Conservation (phyloP, 2,888 invertebrate genomes). For the Ophioninae sp. region DNA sequence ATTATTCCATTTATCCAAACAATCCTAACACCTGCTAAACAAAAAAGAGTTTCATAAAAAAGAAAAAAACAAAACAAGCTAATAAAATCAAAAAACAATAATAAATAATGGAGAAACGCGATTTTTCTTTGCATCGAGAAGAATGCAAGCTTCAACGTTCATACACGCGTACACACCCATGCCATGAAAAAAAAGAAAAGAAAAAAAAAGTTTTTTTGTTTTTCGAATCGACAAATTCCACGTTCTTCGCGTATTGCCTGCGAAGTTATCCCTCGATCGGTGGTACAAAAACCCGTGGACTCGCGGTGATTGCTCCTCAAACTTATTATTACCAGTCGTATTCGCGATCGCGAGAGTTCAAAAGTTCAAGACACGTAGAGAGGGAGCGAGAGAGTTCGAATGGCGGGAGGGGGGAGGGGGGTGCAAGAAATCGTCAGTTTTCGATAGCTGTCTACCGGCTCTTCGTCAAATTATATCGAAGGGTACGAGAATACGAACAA, state of each 20-base stretch:
- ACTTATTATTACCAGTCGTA: constrained; percentile 55
- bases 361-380: constrained; percentile 45
- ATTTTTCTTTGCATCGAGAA: too few species aligned
- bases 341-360: constrained; percentile 43
- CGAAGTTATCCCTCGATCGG: background rate
- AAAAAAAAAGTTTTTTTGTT: background rate
- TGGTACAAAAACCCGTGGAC: constrained; percentile 10
- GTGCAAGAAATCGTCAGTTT: background rate
- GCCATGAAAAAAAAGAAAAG: too few species aligned
- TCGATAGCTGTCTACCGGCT: constrained; percentile 30
- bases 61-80: too few species aligned
- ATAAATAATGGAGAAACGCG: background rate
- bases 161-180: too few species aligned
- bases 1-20: too few species aligned
- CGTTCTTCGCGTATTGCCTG: constrained; percentile 5
- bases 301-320: constrained; percentile 21
- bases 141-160: too few species aligned
- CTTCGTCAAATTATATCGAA: constrained; percentile 44
- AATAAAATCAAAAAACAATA: too few species aligned
- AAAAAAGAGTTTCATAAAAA: too few species aligned
- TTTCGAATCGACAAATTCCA: constrained; percentile 38
- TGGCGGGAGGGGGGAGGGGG: too few species aligned
- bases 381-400: constrained; percentile 13
- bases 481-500: background rate
- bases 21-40: too few species aligned